A percentile compares a stretch with the other conserved stretches of the same genome.
Evolutionary conservation across 2,797 vertebrate species (phyloP).

Genomic region (Pagetopsis macropterus): DNA sequence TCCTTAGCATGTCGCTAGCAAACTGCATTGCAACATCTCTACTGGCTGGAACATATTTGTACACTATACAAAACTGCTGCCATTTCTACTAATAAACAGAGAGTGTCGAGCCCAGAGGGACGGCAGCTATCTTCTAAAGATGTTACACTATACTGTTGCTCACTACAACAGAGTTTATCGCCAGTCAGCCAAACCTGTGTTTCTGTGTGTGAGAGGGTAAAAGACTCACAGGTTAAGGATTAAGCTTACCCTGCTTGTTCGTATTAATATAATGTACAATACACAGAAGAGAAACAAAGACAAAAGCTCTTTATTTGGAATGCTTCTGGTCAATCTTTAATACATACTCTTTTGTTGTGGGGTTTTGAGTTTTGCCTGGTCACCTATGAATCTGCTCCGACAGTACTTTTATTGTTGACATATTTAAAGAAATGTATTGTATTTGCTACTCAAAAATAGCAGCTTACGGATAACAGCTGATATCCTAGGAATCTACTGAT

Average conservation of each 20-base stretch:
- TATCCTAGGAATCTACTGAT: conserved; percentile 18
- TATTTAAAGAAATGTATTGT: conserved; percentile 1
- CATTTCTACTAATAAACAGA: conserved; percentile 2
- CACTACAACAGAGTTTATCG: conserved; percentile 3
- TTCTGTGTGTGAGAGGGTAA: background rate
- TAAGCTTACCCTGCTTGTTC: background rate
- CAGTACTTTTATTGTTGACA: background rate
- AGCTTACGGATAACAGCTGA: conserved; percentile 13
- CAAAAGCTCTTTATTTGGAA: conserved; percentile 3
- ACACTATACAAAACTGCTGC: background rate
- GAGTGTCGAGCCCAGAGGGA: background rate
- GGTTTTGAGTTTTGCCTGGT: background rate
- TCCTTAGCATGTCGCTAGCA: background rate
- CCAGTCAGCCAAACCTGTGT: conserved; percentile 2
- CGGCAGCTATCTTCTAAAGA: background rate
- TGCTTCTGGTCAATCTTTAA: too few relatives aligned
- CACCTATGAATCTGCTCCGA: background rate
- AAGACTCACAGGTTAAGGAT: background rate
- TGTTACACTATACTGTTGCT: background rate
- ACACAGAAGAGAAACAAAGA: background rate
- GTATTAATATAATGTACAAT: conserved; percentile 3
- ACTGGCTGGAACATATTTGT: background rate
- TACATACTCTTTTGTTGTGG: background rate
- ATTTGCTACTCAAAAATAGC: background rate
- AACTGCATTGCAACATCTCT: background rate